These are phyloP conservation scores for Chlorops oryzae DNA, from an alignment of 1,140 invertebrate genomes.

Conservation along the genomic window DNA sequence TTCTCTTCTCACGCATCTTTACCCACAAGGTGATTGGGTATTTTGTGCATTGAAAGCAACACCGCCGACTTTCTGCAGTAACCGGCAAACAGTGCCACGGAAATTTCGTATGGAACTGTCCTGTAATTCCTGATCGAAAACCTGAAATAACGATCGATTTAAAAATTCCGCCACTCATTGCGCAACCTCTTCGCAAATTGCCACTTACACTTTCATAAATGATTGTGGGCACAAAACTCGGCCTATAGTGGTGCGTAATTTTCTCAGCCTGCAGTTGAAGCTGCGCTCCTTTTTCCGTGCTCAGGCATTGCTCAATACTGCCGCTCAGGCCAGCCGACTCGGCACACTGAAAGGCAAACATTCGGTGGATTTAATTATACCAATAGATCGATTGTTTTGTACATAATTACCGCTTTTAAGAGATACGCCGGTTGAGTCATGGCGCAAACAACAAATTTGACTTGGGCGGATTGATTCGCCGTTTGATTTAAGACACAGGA, in stretches of 20 bases:
- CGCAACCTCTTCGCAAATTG: constrained; percentile 1
- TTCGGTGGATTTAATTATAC: constrained; percentile 3
- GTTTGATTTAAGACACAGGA: constrained; percentile 55
- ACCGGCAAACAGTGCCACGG: constrained; percentile 31
- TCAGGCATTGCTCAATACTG: constrained; percentile 44
- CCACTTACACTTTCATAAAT: constrained; percentile 50
- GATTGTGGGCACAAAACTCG: constrained; percentile 57
- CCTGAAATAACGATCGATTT: constrained; percentile 25
- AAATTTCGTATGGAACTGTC: constrained; percentile 38
- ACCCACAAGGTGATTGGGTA: constrained; percentile 1
- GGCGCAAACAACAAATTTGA: constrained; percentile 53
- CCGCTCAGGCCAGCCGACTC: constrained; percentile 35
- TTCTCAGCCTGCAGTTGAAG: constrained; percentile 52
- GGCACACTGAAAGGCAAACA: constrained; percentile 50
- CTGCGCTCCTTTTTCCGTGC: constrained; percentile 46
- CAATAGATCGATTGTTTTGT: not conserved
- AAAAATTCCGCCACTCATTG: not conserved
- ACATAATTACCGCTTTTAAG: constrained; percentile 6
- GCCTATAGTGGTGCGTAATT: constrained; percentile 48
- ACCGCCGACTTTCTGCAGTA: constrained; percentile 11
- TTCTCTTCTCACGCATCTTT: no score
- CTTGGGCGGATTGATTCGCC: constrained; percentile 42
- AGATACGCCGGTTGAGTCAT: constrained; percentile 46
- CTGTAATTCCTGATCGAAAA: constrained; percentile 42
- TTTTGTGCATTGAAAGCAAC: constrained; percentile 1